phyloP scores from a whole-genome alignment of 2,113 vertebrate species.

The Phylloscopus trochilus region DNA sequence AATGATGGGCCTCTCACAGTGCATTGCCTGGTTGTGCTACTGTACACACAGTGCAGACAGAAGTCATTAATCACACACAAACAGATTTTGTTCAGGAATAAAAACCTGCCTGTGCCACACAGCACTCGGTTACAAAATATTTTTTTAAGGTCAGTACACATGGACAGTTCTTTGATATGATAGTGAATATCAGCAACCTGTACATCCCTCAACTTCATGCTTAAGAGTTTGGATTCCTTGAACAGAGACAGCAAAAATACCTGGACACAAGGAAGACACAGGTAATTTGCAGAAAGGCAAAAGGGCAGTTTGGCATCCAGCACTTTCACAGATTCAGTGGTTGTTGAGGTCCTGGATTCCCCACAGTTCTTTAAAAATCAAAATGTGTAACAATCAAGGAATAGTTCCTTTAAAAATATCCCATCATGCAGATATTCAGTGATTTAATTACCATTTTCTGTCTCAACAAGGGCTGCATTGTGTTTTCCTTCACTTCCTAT shows the following conservation, averaged over 20 bases:
- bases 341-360: not conserved
- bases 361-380: not conserved
- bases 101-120: not conserved
- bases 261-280: not conserved
- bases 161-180: not conserved
- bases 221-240: not conserved
- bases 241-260: not conserved
- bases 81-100: not conserved
- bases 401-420: not conserved
- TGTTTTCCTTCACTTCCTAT: conserved; percentile 45
- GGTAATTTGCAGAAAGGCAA: not conserved
- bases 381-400: not conserved
- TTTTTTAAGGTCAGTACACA: not conserved
- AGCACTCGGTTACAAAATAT: not conserved
- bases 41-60: not conserved
- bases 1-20: not conserved
- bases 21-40: not conserved
- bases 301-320: not conserved
- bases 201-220: not conserved
- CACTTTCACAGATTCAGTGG: not conserved
- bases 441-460: conserved; percentile 61
- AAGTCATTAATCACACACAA: conserved; percentile 32
- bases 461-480: conserved; percentile 12
- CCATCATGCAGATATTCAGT: not conserved
- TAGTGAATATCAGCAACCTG: not conserved